These are phyloP conservation scores for Uloborus diversus DNA, from an alignment of 1,140 invertebrate genomes.

Conservation along the genomic window DNA sequence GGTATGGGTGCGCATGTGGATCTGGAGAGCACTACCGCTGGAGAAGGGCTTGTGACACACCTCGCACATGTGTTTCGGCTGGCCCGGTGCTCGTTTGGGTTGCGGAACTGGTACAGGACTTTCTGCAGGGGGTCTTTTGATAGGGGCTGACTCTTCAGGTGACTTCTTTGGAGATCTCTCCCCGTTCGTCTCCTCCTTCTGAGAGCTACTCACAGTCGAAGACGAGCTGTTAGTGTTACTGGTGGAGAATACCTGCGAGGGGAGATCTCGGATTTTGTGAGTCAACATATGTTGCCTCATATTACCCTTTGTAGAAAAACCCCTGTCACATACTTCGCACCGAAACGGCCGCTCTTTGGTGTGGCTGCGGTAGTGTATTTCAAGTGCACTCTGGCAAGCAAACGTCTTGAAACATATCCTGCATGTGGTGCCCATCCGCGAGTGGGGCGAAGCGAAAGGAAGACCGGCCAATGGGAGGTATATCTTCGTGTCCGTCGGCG, in stretches of 20 bases:
- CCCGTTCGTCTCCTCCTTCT: neutral
- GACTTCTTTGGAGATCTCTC: conserved; percentile 17
- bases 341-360: conserved; percentile 61
- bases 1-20: conserved; percentile 60
- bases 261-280: conserved; percentile 54
- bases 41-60: conserved; percentile 87
- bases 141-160: neutral
- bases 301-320: conserved; percentile 79
- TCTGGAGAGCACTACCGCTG: conserved; percentile 60
- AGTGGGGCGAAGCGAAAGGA: conserved; percentile 82
- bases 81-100: conserved; percentile 67
- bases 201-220: neutral
- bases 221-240: neutral
- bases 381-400: conserved; percentile 58
- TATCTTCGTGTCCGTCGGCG: conserved; percentile 56
- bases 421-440: conserved; percentile 92
- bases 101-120: conserved; percentile 60
- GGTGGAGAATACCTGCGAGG: conserved; percentile 37
- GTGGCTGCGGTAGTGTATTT: conserved; percentile 59
- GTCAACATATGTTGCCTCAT: conserved; percentile 76
- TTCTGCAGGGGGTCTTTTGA: neutral
- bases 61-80: conserved; percentile 90
- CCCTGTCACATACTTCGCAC: conserved; percentile 73
- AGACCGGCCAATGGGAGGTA: conserved; percentile 66
- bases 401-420: conserved; percentile 79